A percentile compares a stretch with the other conserved stretches of the same genome.
Conservation (phyloP, 1,140 invertebrate species). For the Leptinotarsa texana region DNA sequence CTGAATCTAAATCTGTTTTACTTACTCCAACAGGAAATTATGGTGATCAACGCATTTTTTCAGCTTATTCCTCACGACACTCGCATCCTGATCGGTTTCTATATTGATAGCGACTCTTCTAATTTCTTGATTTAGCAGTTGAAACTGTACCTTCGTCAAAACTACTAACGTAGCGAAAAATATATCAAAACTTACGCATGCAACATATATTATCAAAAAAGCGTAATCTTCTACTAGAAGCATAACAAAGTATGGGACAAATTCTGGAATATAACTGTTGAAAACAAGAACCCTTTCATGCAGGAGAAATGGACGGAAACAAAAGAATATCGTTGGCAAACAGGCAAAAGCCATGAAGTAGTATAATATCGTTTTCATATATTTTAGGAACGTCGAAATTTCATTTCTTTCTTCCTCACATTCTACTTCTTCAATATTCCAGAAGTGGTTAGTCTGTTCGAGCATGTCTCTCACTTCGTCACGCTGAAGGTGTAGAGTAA, state of each 20-base stretch:
- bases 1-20: background rate
- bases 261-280: slow-evolving; percentile 7
- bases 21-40: slow-evolving; percentile 10
- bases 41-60: slow-evolving; percentile 16
- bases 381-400: background rate
- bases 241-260: background rate
- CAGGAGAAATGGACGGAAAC: slow-evolving; percentile 1
- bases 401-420: background rate
- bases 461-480: background rate
- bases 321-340: background rate
- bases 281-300: background rate
- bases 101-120: background rate
- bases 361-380: background rate
- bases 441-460: background rate
- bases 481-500: background rate
- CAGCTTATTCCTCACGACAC: background rate
- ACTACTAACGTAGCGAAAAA: background rate
- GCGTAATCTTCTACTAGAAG: background rate
- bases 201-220: background rate
- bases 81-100: background rate
- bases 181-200: background rate
- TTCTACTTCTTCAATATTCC: slow-evolving; percentile 1
- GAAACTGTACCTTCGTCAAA: background rate
- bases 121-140: slow-evolving; percentile 16
- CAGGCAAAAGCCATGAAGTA: background rate